phyloP scores from a whole-genome alignment of 1,140 invertebrate species.

The Listronotus bonariensis region DNA sequence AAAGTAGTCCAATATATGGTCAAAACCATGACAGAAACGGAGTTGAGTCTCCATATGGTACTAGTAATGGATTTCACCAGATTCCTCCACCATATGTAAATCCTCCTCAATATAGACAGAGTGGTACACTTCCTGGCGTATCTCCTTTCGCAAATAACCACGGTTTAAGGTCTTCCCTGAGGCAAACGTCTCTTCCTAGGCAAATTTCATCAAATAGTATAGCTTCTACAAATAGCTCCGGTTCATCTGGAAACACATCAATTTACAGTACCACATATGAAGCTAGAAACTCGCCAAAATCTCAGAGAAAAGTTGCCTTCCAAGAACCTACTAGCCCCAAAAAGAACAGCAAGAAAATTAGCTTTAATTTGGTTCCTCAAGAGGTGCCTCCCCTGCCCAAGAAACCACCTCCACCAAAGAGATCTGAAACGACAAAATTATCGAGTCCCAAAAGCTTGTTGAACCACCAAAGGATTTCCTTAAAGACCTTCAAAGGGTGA shows the following conservation, averaged over 20 bases:
- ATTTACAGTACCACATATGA: conserved; percentile 53
- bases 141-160: conserved; percentile 45
- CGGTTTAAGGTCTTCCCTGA: conserved; percentile 47
- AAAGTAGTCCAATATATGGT: conserved; percentile 37
- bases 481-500: conserved; percentile 85
- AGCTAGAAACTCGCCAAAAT: conserved; percentile 58
- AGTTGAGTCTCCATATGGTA: conserved; percentile 6
- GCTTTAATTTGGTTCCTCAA: conserved; percentile 60
- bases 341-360: conserved; percentile 60
- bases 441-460: conserved; percentile 76
- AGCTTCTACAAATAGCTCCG: conserved; percentile 46
- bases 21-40: conserved; percentile 45
- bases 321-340: conserved; percentile 60
- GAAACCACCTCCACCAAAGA: conserved; percentile 69
- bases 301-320: conserved; percentile 59
- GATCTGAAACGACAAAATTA: conserved; percentile 71
- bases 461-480: conserved; percentile 84
- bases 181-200: conserved; percentile 49
- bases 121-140: conserved; percentile 40
- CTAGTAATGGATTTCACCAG: conserved; percentile 26
- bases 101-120: conserved; percentile 47
- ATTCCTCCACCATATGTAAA: conserved; percentile 44
- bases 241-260: conserved; percentile 42
- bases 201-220: conserved; percentile 51
- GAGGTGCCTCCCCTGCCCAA: conserved; percentile 59